phyloP scores from a whole-genome alignment of 2,113 vertebrate species.

The Columba janthina region DNA sequence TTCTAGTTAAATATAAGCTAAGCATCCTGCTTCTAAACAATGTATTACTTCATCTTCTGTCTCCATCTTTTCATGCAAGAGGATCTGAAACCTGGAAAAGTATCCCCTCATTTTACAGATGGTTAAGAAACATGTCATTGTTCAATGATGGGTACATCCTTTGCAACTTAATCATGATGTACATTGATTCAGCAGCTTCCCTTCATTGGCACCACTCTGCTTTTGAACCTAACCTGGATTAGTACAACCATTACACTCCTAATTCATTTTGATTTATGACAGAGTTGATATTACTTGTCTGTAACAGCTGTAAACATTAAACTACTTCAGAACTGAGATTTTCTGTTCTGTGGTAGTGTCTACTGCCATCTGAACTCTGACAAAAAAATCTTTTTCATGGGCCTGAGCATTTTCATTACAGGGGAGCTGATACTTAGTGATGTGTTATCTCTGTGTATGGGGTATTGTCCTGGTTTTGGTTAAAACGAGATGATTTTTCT shows the following conservation, averaged over 20 bases:
- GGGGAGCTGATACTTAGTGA: background rate
- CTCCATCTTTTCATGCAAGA: no score
- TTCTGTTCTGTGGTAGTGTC: rapidly evolving
- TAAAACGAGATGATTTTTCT: no score
- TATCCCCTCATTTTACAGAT: no score
- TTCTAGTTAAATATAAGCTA: no score
- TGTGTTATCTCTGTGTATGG: background rate
- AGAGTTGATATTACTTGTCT: background rate
- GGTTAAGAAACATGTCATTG: no score
- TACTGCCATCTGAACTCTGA: background rate
- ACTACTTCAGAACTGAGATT: background rate
- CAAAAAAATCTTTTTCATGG: background rate
- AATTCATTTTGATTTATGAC: background rate
- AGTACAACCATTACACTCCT: background rate
- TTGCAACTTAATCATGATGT: no score
- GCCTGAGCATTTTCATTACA: background rate
- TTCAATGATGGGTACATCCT: no score
- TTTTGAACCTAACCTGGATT: background rate
- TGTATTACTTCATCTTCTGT: no score
- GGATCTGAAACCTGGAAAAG: no score
- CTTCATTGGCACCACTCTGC: background rate
- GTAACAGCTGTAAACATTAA: background rate
- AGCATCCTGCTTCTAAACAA: no score
- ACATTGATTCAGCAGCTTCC: no score
- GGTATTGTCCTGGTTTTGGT: no score